Evolutionary conservation across 2,113 vertebrate genomes (phyloP), one percentile per base, ranked within the genome.

Genomic region (Tretioscincus oriximinensis): DNA sequence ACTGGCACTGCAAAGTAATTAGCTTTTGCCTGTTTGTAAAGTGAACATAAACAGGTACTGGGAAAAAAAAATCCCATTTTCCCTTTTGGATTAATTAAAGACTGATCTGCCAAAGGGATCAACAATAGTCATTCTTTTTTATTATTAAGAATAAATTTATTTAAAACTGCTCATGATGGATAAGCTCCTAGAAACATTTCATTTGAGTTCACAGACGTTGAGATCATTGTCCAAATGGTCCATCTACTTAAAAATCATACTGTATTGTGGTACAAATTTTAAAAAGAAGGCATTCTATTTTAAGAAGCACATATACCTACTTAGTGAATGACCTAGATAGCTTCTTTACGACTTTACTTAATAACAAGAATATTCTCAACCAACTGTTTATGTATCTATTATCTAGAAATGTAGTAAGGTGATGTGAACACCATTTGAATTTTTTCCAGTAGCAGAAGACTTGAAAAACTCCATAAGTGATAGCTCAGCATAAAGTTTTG

Each of bases 21-120:
- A 94, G 86, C 83, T 93, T 91, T 79, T 76, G 28, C 82, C 90
- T 94, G 90, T 94, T 95, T 94, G 91, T 90, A 87, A 92, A 92
- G 91, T 65, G 86, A 94, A 84, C 41, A 67, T 88, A 91, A 93
- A 85, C 90, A 93, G 87, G 86, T 94, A 92, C 81, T 60, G 24
- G 74, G 70, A 5, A 67, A 84, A 41, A 41, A 11, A n/a, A 14
- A 47, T 31, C 54, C 16, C 16, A 63, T 86, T 76, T 85, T 91
- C 66, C 87, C 49, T 0, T 2, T 87, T 80, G 79, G 81, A 84
- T 90, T 92, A 89, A 93, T 95, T 94, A 92, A 45, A 79, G 80
- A 63, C 86, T 77, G 81, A 58, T 88, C 0, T 90, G 87, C 90
- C 85, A 29, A 77, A 78, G 65, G 85, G 64, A 68, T 88, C 79